Evolutionary conservation across 23 tunicate species (phyloP).

Genomic region (Oikopleura vanhoeffeni): DNA sequence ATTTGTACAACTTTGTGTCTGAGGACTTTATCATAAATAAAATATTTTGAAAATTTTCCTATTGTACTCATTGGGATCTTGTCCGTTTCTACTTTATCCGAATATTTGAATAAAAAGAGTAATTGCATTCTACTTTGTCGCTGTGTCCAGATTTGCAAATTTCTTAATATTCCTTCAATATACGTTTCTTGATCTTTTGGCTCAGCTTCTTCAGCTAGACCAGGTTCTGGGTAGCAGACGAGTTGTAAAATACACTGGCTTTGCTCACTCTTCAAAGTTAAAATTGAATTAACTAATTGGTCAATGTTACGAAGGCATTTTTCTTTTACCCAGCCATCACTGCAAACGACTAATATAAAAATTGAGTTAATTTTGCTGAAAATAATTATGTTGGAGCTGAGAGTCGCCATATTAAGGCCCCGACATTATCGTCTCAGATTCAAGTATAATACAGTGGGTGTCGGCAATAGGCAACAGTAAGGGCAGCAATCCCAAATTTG

Average conservation of each 20-base stretch:
- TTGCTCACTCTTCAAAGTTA: neutral
- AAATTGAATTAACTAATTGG: neutral
- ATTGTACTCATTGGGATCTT: neutral
- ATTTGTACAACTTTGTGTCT: no score
- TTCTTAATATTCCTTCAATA: neutral
- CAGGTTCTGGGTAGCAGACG: neutral
- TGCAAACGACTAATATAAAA: no score
- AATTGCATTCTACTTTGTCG: neutral
- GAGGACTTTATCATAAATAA: no score
- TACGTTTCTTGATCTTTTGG: neutral
- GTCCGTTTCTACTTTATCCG: neutral
- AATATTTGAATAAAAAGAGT: neutral
- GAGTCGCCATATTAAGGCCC: no score
- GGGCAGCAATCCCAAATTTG: no score
- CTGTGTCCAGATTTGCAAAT: neutral
- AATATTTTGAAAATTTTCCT: neutral
- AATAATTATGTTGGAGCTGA: no score
- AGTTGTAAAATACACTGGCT: neutral
- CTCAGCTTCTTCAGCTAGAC: neutral
- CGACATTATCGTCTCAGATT: no score
- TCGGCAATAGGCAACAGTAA: no score
- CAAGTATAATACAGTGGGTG: no score
- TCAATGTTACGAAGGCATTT: neutral
- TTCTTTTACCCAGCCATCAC: conserved; percentile 4
- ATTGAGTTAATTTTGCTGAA: no score